These are phyloP conservation scores for Myiagra hebetior DNA, from an alignment of 2,113 vertebrate species.

Conservation along the genomic window DNA sequence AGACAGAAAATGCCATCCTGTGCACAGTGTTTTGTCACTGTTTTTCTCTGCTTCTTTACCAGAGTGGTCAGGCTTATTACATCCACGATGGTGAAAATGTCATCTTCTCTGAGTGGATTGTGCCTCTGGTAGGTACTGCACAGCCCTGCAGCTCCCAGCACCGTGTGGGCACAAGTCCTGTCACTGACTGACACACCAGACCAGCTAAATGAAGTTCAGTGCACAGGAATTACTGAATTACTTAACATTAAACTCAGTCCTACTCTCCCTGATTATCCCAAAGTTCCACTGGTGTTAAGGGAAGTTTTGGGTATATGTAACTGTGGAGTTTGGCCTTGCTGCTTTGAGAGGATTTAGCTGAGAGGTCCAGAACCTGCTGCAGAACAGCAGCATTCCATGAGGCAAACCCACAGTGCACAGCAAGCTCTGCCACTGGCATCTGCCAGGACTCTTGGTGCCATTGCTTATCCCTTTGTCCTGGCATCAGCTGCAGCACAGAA, in stretches of 20 bases:
- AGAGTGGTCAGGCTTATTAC: constrained; percentile 92
- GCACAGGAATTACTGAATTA: neutral
- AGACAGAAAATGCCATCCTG: neutral
- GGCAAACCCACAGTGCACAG: neutral
- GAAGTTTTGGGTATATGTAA: neutral
- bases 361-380: neutral
- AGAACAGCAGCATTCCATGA: neutral
- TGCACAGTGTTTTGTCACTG: neutral
- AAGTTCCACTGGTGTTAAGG: neutral
- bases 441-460: neutral
- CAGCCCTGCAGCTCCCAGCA: neutral
- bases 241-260: neutral
- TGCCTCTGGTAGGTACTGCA: constrained; percentile 81
- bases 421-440: neutral
- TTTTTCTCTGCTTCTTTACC: constrained; percentile 32
- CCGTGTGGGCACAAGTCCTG: fast-evolving
- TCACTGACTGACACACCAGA: neutral
- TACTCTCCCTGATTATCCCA: neutral
- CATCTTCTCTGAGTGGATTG: constrained; percentile 89
- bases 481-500: neutral
- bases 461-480: neutral
- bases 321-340: neutral
- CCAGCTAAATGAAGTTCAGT: neutral
- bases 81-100: constrained; percentile 90
- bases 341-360: neutral